Base-by-base conservation (phyloP, 2,888 invertebrate species). In the Sabellastarte sp. region DNA sequence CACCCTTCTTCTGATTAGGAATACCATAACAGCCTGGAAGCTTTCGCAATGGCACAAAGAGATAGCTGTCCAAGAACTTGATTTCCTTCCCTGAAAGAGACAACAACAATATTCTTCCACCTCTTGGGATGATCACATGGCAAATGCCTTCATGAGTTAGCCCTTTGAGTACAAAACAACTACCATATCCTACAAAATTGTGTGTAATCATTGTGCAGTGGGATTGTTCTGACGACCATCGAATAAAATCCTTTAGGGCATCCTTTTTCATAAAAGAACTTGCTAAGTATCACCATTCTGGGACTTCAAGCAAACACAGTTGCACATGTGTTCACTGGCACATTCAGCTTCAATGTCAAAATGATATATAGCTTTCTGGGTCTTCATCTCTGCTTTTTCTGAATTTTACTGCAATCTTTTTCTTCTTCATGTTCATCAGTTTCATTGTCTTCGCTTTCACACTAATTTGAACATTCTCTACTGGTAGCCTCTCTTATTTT, bases 1-100 rank as follows among this genome's bases (percentile, higher is more conserved):
- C 51, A 20, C 60, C 60, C 29, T 60, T 60, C 52, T 28, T 30
- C 3, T 52, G 60, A n/a, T 60, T 52, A 4, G 28, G n/a, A 2
- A 60, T 15, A 3, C 52, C 60, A 60, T 52, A 60, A n/a, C 28
- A 3, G 4, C 30, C 32, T n/a, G 60, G 59, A 5, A 59, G 24
- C 3, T n/a, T 33, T 4, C 15, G 4, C 5, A 59, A 28, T 4
- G 32, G 3, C 52, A 60, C 10, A 52, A 60, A 60, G 52, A 52
- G 51, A 5, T 30, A n/a, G 15, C 30, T 30, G 32, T 60, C 60
- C 2, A 60, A n/a, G n/a, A 60, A 52, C 24, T 53, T 53, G 5
- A 41, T 41, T 20, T 41, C 20, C 20, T 20, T 5, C 5, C 28
- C 24, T 10, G 20, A 26, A 10, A 26, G 4, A 20, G 5, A 10